Evolutionary conservation across 2,888 invertebrate species (phyloP), one percentile per base, ranked within the genome.

Genomic region (Xylophagus ater): DNA sequence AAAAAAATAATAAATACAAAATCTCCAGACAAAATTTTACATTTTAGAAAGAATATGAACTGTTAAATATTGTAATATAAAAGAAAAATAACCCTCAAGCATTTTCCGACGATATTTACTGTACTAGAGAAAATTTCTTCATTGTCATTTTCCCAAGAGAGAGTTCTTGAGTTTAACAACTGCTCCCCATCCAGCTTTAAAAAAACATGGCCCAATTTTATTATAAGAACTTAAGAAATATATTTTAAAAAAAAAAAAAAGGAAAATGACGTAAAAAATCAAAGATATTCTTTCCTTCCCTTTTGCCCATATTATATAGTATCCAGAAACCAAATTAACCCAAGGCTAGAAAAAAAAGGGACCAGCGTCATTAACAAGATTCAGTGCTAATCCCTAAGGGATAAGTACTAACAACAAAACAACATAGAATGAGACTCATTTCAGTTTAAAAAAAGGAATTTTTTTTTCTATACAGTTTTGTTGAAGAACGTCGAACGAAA

Each of bases 331-430:
- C 40, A 41, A 45, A 45, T 45, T 45, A 45, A 45, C 45, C 45
- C 42, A 45, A 43, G 37, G 40, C 37, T 32, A 40, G 40, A 33
- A 17, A 45, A 45, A 43, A 45, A 45, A 42, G 42, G 45, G 45
- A 45, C 42, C 31, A 40, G 40, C 40, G 42, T 45, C 45, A 45
- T 45, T 45, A 45, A 45, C 45, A 45, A 42, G 45, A 45, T 45
- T 45, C 45, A 45, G 45, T 45, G 40, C 42, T 45, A 42, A 45
- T 45, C 42, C 45, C 45, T 33, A 28, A 37, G 45, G 45, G 42
- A 40, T 45, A 45, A 45, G 45, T 40, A 37, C 40, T 37, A 37
- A 32, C 42, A 44, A 39, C 28, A 37, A n/a, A n/a, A 38, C 34
- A 32, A 35, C 33, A 20, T 12, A 40, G 40, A 40, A 42, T 44